Evolutionary conservation across 23 tunicate species (phyloP), one percentile per base, ranked within the genome.

Genomic region (Pegea sp.): DNA sequence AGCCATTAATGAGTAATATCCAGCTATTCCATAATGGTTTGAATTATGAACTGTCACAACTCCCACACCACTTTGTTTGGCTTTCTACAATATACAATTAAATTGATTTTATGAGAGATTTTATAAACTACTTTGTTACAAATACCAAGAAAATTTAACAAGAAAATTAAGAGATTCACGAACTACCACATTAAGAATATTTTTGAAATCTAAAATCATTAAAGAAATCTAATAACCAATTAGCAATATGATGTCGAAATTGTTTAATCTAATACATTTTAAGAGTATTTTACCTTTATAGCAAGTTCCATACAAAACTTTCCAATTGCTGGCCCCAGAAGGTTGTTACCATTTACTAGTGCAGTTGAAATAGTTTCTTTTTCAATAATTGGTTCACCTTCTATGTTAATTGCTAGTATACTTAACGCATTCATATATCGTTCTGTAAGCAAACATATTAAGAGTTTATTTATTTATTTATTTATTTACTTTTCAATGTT

Each of bases 21-120:
- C 98, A 55, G 98, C 98, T 2, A 90, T 90, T 29, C 91, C 57
- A 56, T 72, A 90, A 42, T 90, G 98, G 50, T 90, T 90, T 25
- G 98, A 77, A 20, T 67, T 59, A 18, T 77, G 51, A 0, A 81
- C 81, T 48, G 30, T 65, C 19, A 90, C 98, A 81, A 71, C 61
- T 7, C 98, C 98, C 19, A 90, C 76, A 28, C 98, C 98, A 53
- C 59, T 5, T 44, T 77, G 81, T 58, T 77, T 77, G 23, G 98
- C 91, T 77, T 90, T 90, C 98, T 90, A 30, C 20, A 44, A 58
- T n/a, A n/a, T n/a, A n/a, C n/a, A n/a, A n/a, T n/a, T n/a, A n/a
- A n/a, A n/a, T n/a, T n/a, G n/a, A n/a, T n/a, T n/a, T n/a, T n/a
- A n/a, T n/a, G n/a, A n/a, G n/a, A n/a, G n/a, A n/a, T n/a, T n/a